Base-by-base conservation (phyloP, 2,797 vertebrate species). In the Sebastes cheni region DNA sequence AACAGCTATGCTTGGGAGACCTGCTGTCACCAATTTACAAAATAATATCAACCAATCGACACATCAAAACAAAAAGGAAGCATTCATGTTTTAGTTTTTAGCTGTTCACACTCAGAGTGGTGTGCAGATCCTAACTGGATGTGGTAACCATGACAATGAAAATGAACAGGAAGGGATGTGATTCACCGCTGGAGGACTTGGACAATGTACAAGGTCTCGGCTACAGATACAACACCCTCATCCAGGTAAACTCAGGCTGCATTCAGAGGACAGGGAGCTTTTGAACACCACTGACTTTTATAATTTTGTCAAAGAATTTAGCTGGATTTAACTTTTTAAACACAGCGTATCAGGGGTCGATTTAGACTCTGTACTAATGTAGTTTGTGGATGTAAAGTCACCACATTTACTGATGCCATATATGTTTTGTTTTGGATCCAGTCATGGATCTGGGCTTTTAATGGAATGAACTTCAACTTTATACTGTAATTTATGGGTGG, bases 191-290 rank as follows among this genome's bases (percentile, higher is more conserved):
- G 76, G 81, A 89, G 69, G 88, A 68, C 42, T 89, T 74, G 75
- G 84, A 92, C 14, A 88, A 82, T 3, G 5, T 52, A 1, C 71
- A 67, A 0, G 69, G 77, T 14, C 79, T 86, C 69, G 92, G 88
- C 91, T 84, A 77, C 89, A 90, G 82, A 75, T 90, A 3, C 83
- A 71, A 16, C 32, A 75, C 70, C 6, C 71, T 93, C 65, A 89
- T 83, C 67, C 84, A 93, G 93, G 93, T 94, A 93, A 91, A 74
- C 12, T 20, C 55, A 3, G 54, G 12, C 4, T 30, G 2, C 8
- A 16, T 9, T 23, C 22, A 18, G 42, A 46, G 50, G 50, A 52
- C 50, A 52, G 20, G 50, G 50, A 8, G 18, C 50, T 52, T 52
- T 20, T 52, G 50, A 52, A n/a, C 16, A 29, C 64, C 23, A 4